These are phyloP conservation scores for Drosophila paracracens DNA, from an alignment of 2,888 invertebrate genomes.

Conservation along the genomic window DNA sequence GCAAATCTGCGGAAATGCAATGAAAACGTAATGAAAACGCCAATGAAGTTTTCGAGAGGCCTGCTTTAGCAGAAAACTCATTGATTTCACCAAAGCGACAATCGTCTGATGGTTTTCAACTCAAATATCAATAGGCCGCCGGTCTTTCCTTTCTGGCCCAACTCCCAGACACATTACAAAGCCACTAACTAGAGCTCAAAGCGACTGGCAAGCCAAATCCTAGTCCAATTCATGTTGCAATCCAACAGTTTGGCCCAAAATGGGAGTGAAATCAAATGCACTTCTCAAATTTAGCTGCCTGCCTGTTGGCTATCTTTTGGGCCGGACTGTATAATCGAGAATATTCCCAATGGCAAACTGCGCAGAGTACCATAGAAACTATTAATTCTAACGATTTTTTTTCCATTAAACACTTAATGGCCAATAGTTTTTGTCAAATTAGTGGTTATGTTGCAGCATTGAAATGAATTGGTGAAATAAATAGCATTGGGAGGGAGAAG, in stretches of 20 bases:
- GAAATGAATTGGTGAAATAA: background rate
- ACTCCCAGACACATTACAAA: conserved; percentile 18
- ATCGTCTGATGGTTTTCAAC: conserved; percentile 20
- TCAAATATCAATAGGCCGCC: conserved; percentile 57
- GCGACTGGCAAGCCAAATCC: conserved; percentile 12
- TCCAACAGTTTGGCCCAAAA: conserved; percentile 4
- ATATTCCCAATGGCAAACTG: conserved; percentile 10
- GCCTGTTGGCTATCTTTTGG: background rate
- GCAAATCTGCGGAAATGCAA: conserved; percentile 65
- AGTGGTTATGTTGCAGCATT: background rate
- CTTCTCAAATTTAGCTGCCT: conserved; percentile 11
- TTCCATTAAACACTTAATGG: background rate
- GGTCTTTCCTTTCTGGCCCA: background rate
- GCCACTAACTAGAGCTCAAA: conserved; percentile 26
- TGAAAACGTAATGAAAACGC: conserved; percentile 62
- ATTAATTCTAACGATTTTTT: conserved; percentile 8
- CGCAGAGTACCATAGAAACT: background rate
- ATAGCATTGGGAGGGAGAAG: background rate
- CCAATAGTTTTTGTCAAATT: conserved; percentile 1
- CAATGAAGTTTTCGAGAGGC: conserved; percentile 41
- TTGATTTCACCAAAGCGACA: conserved; percentile 41
- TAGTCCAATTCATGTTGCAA: conserved; percentile 21
- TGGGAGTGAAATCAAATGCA: conserved; percentile 10
- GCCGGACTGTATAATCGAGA: background rate
- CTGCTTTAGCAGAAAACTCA: conserved; percentile 26